These are phyloP conservation scores for Numenius arquata DNA, from an alignment of 2,113 vertebrate genomes.

Conservation along the genomic window DNA sequence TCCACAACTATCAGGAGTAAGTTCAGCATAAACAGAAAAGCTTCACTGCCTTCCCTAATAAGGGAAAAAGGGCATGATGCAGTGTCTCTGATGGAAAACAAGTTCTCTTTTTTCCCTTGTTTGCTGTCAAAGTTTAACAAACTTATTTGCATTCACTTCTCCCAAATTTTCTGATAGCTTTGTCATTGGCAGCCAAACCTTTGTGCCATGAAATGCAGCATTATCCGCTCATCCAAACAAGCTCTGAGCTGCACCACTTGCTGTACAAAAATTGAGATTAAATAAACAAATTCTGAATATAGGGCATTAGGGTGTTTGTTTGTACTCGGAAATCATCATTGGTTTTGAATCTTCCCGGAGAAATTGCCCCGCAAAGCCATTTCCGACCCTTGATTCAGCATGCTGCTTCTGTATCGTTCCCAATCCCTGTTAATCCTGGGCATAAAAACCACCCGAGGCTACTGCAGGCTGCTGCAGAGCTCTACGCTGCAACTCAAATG, in stretches of 20 bases:
- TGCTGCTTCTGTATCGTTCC: conserved; percentile 11
- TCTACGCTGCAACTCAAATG: neutral
- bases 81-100: neutral
- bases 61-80: neutral
- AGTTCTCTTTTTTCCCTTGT: neutral
- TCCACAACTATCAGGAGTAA: neutral
- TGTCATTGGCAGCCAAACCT: neutral
- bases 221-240: neutral
- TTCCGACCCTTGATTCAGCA: conserved; percentile 28
- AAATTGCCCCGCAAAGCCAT: neutral
- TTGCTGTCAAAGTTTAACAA: neutral
- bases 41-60: neutral
- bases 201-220: neutral
- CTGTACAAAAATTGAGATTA: neutral
- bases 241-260: neutral
- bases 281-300: neutral
- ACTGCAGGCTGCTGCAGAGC: neutral
- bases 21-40: neutral
- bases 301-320: neutral
- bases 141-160: neutral
- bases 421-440: conserved; percentile 41
- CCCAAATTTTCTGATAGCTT: neutral
- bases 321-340: neutral
- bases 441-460: conserved; percentile 3
- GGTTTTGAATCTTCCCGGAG: neutral